phyloP scores from a whole-genome alignment of 2,888 invertebrate species.

The Emesis furor region DNA sequence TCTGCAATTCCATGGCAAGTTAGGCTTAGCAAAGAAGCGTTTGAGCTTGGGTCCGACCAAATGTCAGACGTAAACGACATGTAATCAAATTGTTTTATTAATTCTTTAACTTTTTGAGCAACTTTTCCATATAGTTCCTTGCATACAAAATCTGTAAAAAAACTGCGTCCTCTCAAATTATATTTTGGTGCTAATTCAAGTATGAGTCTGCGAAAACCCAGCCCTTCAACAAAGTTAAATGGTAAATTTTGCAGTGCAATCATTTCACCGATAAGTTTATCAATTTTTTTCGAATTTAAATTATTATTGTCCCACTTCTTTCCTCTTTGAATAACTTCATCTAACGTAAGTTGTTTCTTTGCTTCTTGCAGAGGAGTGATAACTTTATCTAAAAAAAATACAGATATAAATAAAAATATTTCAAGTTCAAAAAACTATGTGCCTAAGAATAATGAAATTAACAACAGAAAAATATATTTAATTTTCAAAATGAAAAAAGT shows the following conservation, averaged over 20 bases:
- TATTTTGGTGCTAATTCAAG: conserved; percentile 71
- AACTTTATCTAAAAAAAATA: too few relatives aligned
- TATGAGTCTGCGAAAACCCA: background rate
- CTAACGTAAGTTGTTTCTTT: too few relatives aligned
- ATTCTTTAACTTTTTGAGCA: conserved; percentile 68
- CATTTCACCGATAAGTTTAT: too few relatives aligned
- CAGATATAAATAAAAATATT: too few relatives aligned
- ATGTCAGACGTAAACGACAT: conserved; percentile 74
- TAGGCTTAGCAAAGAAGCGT: conserved; percentile 56
- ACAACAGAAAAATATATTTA: too few relatives aligned
- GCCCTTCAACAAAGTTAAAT: background rate
- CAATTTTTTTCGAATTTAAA: too few relatives aligned
- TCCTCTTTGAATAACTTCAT: too few relatives aligned
- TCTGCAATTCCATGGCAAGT: conserved; percentile 56
- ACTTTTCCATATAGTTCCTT: conserved; percentile 61
- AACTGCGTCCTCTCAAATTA: conserved; percentile 70
- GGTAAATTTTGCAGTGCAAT: background rate
- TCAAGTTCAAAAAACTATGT: too few relatives aligned
- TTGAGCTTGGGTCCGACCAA: conserved; percentile 69
- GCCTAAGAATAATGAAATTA: too few relatives aligned
- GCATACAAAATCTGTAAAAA: conserved; percentile 58
- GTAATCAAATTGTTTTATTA: conserved; percentile 67
- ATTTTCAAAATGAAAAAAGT: too few relatives aligned
- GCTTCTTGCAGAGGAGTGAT: too few relatives aligned
- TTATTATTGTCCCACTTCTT: too few relatives aligned